Conservation (phyloP, 2,797 vertebrate species). For the Buphagus erythrorhynchus region DNA sequence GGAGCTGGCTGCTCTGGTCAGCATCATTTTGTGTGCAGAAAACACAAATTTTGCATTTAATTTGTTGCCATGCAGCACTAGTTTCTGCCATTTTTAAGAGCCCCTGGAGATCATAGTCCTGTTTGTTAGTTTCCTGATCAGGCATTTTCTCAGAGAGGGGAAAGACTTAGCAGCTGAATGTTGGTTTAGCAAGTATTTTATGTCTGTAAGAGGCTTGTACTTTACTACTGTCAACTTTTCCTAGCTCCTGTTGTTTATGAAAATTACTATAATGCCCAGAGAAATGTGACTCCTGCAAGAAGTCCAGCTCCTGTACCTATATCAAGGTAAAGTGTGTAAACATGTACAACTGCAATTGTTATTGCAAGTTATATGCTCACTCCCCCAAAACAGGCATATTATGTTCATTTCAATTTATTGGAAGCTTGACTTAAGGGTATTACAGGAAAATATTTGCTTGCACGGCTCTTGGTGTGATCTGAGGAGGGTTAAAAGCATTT, state of each 20-base stretch:
- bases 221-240: not conserved
- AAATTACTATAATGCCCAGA: slow-evolving; percentile 90
- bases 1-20: not conserved
- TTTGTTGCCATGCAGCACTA: not conserved
- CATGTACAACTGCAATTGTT: not conserved
- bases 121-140: not conserved
- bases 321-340: slow-evolving; percentile 66
- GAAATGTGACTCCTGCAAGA: slow-evolving; percentile 51
- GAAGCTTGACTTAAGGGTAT: not conserved
- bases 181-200: not conserved
- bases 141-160: not conserved
- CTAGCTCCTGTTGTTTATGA: slow-evolving; percentile 88
- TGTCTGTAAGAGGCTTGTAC: not conserved
- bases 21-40: not conserved
- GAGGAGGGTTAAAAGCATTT: not conserved
- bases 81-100: not conserved
- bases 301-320: slow-evolving; percentile 17
- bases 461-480: not conserved
- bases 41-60: not conserved
- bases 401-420: not conserved
- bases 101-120: not conserved
- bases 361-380: not conserved
- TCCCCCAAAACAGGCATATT: fast-evolving
- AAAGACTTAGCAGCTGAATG: not conserved
- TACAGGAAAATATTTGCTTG: not conserved